A percentile compares a stretch with the other conserved stretches of the same genome.
Conservation (phyloP, 2,113 vertebrate species). For the Bostrychus sinensis region DNA sequence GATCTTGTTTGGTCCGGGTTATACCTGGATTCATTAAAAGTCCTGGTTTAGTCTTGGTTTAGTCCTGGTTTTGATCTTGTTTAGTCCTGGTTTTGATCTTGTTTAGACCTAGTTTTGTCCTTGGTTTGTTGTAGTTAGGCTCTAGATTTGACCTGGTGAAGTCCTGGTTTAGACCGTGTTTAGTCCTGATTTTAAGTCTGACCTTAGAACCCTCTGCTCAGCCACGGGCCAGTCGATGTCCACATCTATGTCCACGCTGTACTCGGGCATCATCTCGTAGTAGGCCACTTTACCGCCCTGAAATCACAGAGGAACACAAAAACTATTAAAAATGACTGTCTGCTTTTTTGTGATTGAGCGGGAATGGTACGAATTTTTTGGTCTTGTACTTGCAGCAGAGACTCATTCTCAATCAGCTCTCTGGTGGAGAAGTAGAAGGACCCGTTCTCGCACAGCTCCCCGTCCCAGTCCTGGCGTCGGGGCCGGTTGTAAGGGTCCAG, state of each 20-base stretch:
- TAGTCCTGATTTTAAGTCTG: neutral
- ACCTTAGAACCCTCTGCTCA: slow-evolving; percentile 94
- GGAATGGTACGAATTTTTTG: too few relatives aligned
- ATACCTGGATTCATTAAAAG: too few relatives aligned
- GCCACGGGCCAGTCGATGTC: slow-evolving; percentile 99
- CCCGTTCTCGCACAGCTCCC: slow-evolving; percentile 95
- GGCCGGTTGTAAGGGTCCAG: slow-evolving; percentile 84
- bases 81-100: too few relatives aligned
- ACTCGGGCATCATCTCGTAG: slow-evolving; percentile 91
- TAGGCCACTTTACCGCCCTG: slow-evolving; percentile 90
- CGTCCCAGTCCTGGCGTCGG: slow-evolving; percentile 92
- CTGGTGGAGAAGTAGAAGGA: slow-evolving; percentile 91
- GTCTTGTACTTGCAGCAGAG: slow-evolving; percentile 83
- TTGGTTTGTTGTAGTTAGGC: too few relatives aligned
- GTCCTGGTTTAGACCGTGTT: too few relatives aligned
- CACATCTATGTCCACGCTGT: slow-evolving; percentile 95
- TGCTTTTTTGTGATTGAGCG: too few relatives aligned
- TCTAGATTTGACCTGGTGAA: too few relatives aligned
- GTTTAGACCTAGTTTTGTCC: too few relatives aligned
- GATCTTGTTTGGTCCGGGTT: too few relatives aligned
- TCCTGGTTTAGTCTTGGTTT: too few relatives aligned
- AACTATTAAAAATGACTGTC: neutral
- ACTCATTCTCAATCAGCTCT: slow-evolving; percentile 73
- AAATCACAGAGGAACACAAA: neutral
- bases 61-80: too few relatives aligned